Evolutionary conservation across 1,140 invertebrate genomes (phyloP), one percentile per base, ranked within the genome.

Genomic region (Listronotus bonariensis): DNA sequence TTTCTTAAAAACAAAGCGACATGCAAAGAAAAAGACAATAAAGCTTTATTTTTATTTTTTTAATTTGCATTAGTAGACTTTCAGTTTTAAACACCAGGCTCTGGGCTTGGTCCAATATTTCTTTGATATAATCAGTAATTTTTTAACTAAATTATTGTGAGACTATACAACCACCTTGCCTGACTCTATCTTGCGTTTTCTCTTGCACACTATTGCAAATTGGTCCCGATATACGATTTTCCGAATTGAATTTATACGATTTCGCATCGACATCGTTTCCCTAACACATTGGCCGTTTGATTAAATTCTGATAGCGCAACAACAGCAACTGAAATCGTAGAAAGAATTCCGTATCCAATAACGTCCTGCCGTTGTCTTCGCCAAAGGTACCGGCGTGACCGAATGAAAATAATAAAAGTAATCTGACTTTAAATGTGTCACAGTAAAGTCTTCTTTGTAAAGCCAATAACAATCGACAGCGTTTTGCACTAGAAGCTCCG

Each of bases 361-460:
- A 65, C 45, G 62, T 65, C 62, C 61, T 61, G 45, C 36, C 46
- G 59, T 65, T 54, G 68, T 59, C 65, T 60, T 62, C 56, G 62
- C 54, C 67, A 62, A 67, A 61, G 57, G 65, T 67, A 71, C 48
- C 54, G 53, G 63, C 64, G 65, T 69, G 73, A 68, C 72, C 68
- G 68, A 57, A 69, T 69, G 71, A 71, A 72, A 76, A 74, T 74
- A 78, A 77, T 78, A 78, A 78, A 78, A 78, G 77, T 78, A 78
- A 78, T 78, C 76, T 73, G 71, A 72, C 73, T 77, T 65, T 76
- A 76, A 78, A 78, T 76, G 75, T 78, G 76, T 78, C 77, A 78
- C 58, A 72, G 77, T 78, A 77, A 78, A 78, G 75, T 77, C 77
- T 76, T 77, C 77, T 77, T 77, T 77, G 67, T 66, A 67, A 65